These are phyloP conservation scores for Ictalurus furcatus DNA, from an alignment of 2,113 vertebrate genomes.

Conservation along the genomic window DNA sequence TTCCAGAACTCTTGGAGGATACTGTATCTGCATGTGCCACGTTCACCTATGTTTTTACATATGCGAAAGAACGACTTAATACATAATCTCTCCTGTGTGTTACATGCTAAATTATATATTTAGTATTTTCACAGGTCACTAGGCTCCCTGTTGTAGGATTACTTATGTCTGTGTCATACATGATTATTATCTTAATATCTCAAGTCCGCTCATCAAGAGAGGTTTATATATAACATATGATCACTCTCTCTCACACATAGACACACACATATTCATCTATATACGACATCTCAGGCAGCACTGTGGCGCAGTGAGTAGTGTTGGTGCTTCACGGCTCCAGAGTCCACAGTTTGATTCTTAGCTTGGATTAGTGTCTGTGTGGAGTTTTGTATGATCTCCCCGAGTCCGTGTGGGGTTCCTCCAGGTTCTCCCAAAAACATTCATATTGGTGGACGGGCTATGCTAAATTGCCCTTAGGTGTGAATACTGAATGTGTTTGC, in stretches of 20 bases:
- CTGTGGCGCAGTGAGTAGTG: not conserved
- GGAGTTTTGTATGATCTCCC: no score
- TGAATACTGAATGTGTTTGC: not conserved
- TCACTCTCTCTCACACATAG: no score
- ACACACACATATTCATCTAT: not conserved
- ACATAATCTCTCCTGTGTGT: not conserved
- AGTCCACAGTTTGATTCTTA: not conserved
- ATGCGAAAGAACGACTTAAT: not conserved
- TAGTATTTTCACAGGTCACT: not conserved
- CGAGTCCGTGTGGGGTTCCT: not conserved
- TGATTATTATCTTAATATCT: not conserved
- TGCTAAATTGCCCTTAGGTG: not conserved
- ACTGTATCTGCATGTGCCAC: not conserved
- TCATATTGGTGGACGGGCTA: not conserved
- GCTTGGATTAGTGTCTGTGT: not conserved
- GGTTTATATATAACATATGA: not conserved
- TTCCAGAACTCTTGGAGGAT: no score
- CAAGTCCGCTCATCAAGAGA: not conserved
- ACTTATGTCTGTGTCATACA: not conserved
- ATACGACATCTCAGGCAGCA: not conserved
- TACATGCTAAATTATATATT: not conserved
- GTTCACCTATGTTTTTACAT: not conserved
- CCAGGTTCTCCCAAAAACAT: not conserved
- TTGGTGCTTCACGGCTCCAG: not conserved
- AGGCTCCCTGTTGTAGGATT: not conserved